phyloP scores from a whole-genome alignment of 2,797 vertebrate genomes.

The Siniperca obscura region DNA sequence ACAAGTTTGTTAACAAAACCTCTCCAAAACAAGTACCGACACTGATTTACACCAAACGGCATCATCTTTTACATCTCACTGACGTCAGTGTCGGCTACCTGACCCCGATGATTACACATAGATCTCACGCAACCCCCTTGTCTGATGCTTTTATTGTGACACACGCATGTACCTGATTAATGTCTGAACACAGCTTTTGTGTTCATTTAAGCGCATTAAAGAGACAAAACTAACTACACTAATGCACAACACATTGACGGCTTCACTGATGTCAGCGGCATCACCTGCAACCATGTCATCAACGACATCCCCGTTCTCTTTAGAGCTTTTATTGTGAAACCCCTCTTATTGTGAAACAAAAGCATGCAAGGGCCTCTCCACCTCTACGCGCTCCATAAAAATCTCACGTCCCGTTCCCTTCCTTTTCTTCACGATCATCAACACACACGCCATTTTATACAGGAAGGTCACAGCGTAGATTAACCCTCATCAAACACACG shows the following conservation, averaged over 20 bases:
- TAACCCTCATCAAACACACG: conserved; percentile 10
- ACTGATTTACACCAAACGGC: neutral
- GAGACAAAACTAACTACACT: neutral
- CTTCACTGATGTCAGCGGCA: too few species aligned
- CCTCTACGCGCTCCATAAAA: neutral
- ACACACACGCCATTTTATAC: neutral
- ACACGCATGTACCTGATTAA: neutral
- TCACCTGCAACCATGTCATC: neutral
- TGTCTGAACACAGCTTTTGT: too few species aligned
- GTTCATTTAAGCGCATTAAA: too few species aligned
- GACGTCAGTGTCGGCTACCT: neutral
- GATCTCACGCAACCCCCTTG: neutral
- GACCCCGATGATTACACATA: neutral
- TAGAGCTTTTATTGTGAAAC: neutral
- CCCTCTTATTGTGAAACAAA: neutral
- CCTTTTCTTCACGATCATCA: neutral
- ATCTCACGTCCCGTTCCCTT: neutral
- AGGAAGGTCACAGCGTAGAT: neutral
- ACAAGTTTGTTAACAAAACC: too few species aligned
- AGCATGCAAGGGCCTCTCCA: neutral
- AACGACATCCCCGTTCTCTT: neutral
- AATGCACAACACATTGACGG: neutral
- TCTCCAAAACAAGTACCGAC: too few species aligned
- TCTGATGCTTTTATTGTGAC: neutral
- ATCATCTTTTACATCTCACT: too few species aligned